Evolutionary conservation across 2,888 invertebrate species (phyloP), one percentile per base, ranked within the genome.

Genomic region (Pycnomerus fuliginosus): DNA sequence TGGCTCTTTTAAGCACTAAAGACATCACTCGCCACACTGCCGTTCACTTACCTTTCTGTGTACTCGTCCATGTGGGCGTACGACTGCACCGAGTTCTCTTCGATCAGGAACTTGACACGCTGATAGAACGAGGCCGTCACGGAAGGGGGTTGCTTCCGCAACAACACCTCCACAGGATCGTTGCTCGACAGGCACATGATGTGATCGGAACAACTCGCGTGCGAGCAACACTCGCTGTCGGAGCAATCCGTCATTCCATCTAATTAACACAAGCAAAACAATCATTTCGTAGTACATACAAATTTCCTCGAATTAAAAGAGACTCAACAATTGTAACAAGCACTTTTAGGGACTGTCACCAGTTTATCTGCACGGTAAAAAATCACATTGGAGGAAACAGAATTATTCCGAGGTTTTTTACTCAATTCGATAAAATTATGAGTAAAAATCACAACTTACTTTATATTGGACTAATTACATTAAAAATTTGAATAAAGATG

Each of bases 211-310:
- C 97, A 97, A 55, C 85, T 83, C 12, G 86, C 81, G 66, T 88
- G 87, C 55, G 86, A 85, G 74, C 99, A 99, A 76, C 99, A 99
- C 75, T 98, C 98, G 70, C 95, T 94, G 76, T 99, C 99, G 54
- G 94, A 91, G 76, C 99, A 99, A 80, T 99, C 99, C 61, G 86
- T 83, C 83, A 98, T 88, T 57, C 97, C 97, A 80, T 99, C 99
- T 98, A 78, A 12, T 27, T 4, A n/a, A n/a, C n/a, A n/a, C n/a
- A n/a, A n/a, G n/a, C n/a, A n/a, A n/a, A n/a, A n/a, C n/a, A n/a
- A n/a, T n/a, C n/a, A n/a, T n/a, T n/a, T n/a, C n/a, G n/a, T n/a
- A n/a, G n/a, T n/a, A n/a, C n/a, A n/a, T n/a, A n/a, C n/a, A n/a
- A n/a, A n/a, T n/a, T n/a, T n/a, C n/a, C n/a, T n/a, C n/a, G n/a